phyloP scores from a whole-genome alignment of 2,113 vertebrate species.

The Herpetotheres cachinnans region DNA sequence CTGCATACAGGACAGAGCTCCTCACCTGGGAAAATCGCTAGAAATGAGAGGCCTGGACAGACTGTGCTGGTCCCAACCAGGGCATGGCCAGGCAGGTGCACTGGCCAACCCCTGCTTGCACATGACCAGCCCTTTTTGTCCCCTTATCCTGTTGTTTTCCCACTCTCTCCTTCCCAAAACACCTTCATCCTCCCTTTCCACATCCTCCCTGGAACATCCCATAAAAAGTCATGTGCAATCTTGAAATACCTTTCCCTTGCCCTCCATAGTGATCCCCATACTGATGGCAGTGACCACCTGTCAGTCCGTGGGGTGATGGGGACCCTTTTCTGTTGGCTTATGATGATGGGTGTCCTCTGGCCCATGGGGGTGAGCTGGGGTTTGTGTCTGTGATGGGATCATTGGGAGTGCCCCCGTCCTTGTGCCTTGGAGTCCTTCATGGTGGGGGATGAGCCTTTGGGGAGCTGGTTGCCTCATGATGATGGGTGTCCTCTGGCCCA shows the following conservation, averaged over 20 bases:
- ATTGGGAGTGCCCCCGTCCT: fast-evolving
- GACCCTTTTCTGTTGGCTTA: not conserved
- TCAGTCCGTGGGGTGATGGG: not conserved
- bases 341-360: not conserved
- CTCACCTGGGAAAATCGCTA: not conserved
- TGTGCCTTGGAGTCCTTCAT: not conserved
- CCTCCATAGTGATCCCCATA: fast-evolving
- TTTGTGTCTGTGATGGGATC: not conserved
- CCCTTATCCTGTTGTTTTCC: not conserved
- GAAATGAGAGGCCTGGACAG: not conserved
- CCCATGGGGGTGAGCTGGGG: not conserved
- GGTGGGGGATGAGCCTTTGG: not conserved
- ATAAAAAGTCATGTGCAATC: not conserved
- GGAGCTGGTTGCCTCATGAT: fast-evolving
- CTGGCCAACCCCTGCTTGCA: not conserved
- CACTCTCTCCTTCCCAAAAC: not conserved
- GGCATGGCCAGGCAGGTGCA: not conserved
- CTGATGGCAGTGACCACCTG: not conserved
- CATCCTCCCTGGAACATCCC: not conserved
- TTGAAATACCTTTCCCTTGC: not conserved
- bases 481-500: not conserved
- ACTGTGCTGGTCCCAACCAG: not conserved
- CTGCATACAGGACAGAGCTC: not conserved
- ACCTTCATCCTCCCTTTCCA: not conserved
- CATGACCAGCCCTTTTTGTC: fast-evolving